phyloP scores from a whole-genome alignment of 2,888 invertebrate genomes.

The Callimorpha dominula region DNA sequence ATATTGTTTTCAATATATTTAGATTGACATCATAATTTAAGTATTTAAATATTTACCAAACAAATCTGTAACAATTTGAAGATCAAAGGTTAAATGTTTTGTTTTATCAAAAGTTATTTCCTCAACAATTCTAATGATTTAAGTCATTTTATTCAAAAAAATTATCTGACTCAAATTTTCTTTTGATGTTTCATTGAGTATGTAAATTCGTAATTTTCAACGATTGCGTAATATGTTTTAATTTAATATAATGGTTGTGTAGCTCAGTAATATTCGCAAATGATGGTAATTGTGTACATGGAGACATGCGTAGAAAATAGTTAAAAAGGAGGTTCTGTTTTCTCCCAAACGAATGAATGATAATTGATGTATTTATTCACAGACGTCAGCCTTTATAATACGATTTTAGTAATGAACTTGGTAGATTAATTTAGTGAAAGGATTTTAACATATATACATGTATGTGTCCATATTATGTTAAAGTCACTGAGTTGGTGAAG shows the following conservation, averaged over 20 bases:
- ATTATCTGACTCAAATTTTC: conserved; percentile 9
- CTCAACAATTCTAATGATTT: conserved; percentile 7
- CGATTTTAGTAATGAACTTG: too few species aligned
- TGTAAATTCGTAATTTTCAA: conserved; percentile 16
- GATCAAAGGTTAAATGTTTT: conserved; percentile 11
- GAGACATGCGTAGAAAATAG: neutral
- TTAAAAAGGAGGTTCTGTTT: neutral
- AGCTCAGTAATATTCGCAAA: conserved; percentile 1
- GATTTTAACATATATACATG: too few species aligned
- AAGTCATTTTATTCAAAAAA: conserved; percentile 2
- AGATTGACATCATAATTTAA: too few species aligned
- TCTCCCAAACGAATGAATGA: neutral
- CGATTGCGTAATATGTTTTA: conserved; percentile 8
- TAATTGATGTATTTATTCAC: too few species aligned
- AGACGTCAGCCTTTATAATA: too few species aligned
- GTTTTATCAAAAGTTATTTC: conserved; percentile 10
- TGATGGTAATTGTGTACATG: conserved; percentile 1
- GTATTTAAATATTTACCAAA: conserved; percentile 28
- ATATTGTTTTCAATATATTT: too few species aligned
- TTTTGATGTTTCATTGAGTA: conserved; percentile 19
- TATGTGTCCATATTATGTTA: too few species aligned
- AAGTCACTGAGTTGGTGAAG: too few species aligned
- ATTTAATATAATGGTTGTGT: conserved; percentile 8
- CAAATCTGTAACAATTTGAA: conserved; percentile 44
- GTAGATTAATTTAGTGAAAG: too few species aligned